Evolutionary conservation across 2,888 invertebrate species (phyloP).

Genomic region (Dryocosmus kuriphilus): DNA sequence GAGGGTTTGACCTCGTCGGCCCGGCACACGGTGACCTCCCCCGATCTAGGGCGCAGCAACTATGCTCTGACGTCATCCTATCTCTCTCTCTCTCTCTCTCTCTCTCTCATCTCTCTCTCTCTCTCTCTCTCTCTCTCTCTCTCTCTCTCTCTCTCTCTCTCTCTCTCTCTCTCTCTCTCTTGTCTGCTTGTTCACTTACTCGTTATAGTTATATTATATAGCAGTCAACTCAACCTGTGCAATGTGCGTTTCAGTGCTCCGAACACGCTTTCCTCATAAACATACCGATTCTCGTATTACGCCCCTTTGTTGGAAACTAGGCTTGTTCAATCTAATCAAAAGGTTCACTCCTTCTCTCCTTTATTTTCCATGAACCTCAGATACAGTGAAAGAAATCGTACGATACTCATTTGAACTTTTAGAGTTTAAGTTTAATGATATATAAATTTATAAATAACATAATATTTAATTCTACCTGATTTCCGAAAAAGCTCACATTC

Average conservation of each 20-base stretch:
- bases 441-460: too few relatives aligned
- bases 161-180: slow-evolving; percentile 53
- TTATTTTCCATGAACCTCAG: not conserved
- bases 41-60: slow-evolving; percentile 77
- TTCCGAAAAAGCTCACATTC: not conserved
- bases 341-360: not conserved
- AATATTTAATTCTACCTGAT: not conserved
- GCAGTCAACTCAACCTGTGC: slow-evolving; percentile 67
- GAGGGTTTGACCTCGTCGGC: slow-evolving; percentile 78
- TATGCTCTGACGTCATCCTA: slow-evolving; percentile 75
- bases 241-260: slow-evolving; percentile 65
- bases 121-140: slow-evolving; percentile 52
- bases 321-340: slow-evolving; percentile 8
- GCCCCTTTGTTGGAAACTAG: slow-evolving; percentile 34
- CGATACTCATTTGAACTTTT: not conserved
- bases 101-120: slow-evolving; percentile 52
- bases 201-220: slow-evolving; percentile 34
- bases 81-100: slow-evolving; percentile 53
- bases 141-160: slow-evolving; percentile 52
- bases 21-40: slow-evolving; percentile 77
- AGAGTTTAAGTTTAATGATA: not conserved
- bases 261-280: slow-evolving; percentile 62
- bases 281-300: slow-evolving; percentile 48
- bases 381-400: not conserved
- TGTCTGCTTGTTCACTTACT: slow-evolving; percentile 49